Evolutionary conservation across 2,888 invertebrate species (phyloP), one percentile per base, ranked within the genome.

Genomic region (Pollenia amentaria): DNA sequence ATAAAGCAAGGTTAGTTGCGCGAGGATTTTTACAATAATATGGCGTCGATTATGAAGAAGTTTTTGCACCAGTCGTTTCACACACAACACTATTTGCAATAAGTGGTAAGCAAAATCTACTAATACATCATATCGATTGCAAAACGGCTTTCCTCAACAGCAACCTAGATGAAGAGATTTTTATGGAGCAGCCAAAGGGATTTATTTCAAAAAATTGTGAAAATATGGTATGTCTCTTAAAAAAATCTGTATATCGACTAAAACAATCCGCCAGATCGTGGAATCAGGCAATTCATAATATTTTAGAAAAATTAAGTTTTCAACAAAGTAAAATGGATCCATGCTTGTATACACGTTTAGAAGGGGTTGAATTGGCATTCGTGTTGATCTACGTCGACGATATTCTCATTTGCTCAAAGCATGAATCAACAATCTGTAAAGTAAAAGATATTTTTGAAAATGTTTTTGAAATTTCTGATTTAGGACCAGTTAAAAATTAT

Each of bases 161-260:
- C 44, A 73, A 88, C 21, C 67, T 86, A n/a, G 44, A 82, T 55
- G 87, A 87, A 67, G 65, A 85, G 11, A 88, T 88, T 55, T 89
- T 72, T 48, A 85, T 89, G 84, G 64, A 78, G 51, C 87, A 85
- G 16, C 80, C 86, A 64, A 77, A 18, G 53, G 85, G 77, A 51
- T 88, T 87, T 48, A 81, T 84, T 44, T 81, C 73, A 76, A 67
- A 62, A 1, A 44, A 38, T 46, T 29, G 65, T 12, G 48, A 21
- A 29, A 44, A 65, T 2, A 78, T 48, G 44, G 70, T 64, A 64
- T 64, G 44, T 44, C 18, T 42, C 48, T 64, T 72, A 42, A 48
- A 29, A n/a, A 73, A 75, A 69, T 75, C 51, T 7, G 2, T 82
- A 11, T 82, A 73, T 46, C 65, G 78, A 14, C 65, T 84, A 8